These are phyloP conservation scores for Dipodomys merriami DNA, from an alignment of 2,113 vertebrate genomes.

Conservation along the genomic window DNA sequence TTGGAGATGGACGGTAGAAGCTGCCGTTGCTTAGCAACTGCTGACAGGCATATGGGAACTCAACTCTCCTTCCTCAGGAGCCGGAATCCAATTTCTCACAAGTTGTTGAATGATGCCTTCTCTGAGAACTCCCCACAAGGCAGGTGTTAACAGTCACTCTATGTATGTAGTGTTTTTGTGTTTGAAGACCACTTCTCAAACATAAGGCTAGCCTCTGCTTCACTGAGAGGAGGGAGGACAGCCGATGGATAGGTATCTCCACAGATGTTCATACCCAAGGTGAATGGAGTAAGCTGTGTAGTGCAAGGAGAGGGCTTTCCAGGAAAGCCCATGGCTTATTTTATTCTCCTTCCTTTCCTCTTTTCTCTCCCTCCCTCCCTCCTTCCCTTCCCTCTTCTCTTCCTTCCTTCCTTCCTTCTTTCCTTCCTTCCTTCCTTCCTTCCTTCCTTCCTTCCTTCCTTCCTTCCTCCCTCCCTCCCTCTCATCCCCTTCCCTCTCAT, in stretches of 20 bases:
- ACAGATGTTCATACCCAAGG: not conserved
- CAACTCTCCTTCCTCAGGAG: not conserved
- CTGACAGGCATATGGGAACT: not conserved
- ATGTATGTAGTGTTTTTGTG: not conserved
- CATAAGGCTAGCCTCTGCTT: not conserved
- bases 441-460: no score
- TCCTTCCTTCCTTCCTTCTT: no score
- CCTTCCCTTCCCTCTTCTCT: no score
- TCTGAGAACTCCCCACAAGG: not conserved
- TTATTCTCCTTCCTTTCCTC: not conserved
- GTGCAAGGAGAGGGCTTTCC: not conserved
- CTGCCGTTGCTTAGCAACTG: constrained; percentile 27
- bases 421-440: no score
- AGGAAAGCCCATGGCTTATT: not conserved
- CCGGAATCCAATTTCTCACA: not conserved
- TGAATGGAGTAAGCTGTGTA: not conserved
- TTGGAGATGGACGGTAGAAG: not conserved
- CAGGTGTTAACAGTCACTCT: not conserved
- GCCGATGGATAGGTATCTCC: not conserved
- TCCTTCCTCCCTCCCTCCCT: no score
- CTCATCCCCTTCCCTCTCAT: no score
- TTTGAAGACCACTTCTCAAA: not conserved
- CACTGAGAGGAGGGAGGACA: not conserved
- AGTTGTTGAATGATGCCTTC: not conserved
- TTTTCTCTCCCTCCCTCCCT: no score